Base-by-base conservation (phyloP, 1,140 invertebrate genomes). In the Papilio machaon region DNA sequence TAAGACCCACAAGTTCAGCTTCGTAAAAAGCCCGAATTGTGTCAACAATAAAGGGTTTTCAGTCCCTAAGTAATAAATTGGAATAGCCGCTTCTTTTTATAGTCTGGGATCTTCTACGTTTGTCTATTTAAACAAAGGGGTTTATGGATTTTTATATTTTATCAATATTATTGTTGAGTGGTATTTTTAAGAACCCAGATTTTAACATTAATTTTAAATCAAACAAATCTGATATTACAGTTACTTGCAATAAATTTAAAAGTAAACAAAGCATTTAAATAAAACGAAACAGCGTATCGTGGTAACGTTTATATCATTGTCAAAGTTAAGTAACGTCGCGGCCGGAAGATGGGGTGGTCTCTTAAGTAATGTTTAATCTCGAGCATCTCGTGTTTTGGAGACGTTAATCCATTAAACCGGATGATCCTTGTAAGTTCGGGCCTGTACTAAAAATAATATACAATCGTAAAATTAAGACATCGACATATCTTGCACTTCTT, bases 31-130 rank as follows among this genome's bases (percentile, higher is more conserved):
- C 46, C 74, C 19, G 47, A 47, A 76, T 52, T 76, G 43, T 76
- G 74, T 76, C 74, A 76, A 76, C 74, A 76, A 76, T 76, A 76
- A 76, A 76, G 74, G 46, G 74, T 46, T 76, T 52, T 76, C 74
- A 52, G 47, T 76, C 74, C 74, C 74, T 76, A 49, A 76, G 74
- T 76, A 76, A 52, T 76, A 76, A 76, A 76, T 76, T 76, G 74
- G 74, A 76, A 76, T 49, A n/a, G 74, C 23, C 74, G 47, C 43
- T 76, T 76, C 74, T 76, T 76, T 47, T 76, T 76, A 73, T 23
- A 35, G 74, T 49, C 43, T 47, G 19, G 46, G 46, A 76, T 49
- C 23, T 47, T 47, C 52, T 70, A 70, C 30, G 30, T 35, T 76
- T 49, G 23, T 19, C 52, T 52, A 52, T 54, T 76, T 54, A 76